A percentile compares a stretch with the other conserved stretches of the same genome.
These are phyloP conservation scores for Phodopus roborovskii DNA, from an alignment of 2,113 vertebrate species.

Conservation along the genomic window DNA sequence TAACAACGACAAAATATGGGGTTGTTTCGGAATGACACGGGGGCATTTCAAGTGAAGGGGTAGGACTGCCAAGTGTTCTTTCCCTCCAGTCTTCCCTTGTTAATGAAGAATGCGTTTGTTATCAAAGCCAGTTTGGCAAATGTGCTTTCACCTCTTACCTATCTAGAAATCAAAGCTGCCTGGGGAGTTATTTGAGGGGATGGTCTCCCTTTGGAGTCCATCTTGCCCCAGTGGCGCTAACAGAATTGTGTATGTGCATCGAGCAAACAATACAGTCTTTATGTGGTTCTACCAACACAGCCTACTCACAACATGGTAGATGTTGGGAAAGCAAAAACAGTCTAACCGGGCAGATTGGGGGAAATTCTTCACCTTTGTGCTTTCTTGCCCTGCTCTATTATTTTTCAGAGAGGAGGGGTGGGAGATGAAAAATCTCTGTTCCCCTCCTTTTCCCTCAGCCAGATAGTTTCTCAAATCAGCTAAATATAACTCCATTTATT, in stretches of 20 bases:
- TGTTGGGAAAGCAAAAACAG: slow-evolving; percentile 82
- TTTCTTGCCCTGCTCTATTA: slow-evolving; percentile 66
- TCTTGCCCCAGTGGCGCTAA: slow-evolving; percentile 76
- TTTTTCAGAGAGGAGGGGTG: slow-evolving; percentile 66
- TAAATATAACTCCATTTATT: slow-evolving; percentile 89
- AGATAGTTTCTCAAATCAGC: slow-evolving; percentile 84
- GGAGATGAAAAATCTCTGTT: slow-evolving; percentile 79
- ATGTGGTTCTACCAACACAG: slow-evolving; percentile 70
- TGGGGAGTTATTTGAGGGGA: slow-evolving; percentile 83
- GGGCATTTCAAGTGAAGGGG: slow-evolving; percentile 74
- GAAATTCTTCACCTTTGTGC: slow-evolving; percentile 81
- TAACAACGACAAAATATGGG: slow-evolving; percentile 81
- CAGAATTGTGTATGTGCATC: slow-evolving; percentile 80
- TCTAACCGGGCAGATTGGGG: slow-evolving; percentile 80
- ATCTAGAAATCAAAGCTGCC: slow-evolving; percentile 88
- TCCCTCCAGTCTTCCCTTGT: slow-evolving; percentile 67
- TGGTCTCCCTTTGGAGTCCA: slow-evolving; percentile 83
- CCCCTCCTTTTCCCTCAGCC: slow-evolving; percentile 68
- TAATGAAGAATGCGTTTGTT: slow-evolving; percentile 80
- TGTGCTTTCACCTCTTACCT: slow-evolving; percentile 84
- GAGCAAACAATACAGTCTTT: slow-evolving; percentile 83
- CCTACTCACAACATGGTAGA: slow-evolving; percentile 80
- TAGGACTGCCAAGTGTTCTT: slow-evolving; percentile 73
- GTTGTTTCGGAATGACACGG: slow-evolving; percentile 76
- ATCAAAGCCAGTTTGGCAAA: slow-evolving; percentile 85